A percentile compares a stretch with the other conserved stretches of the same genome.
These are phyloP conservation scores for Tenthredo scrophulariae DNA, from an alignment of 2,888 invertebrate species.

Conservation along the genomic window DNA sequence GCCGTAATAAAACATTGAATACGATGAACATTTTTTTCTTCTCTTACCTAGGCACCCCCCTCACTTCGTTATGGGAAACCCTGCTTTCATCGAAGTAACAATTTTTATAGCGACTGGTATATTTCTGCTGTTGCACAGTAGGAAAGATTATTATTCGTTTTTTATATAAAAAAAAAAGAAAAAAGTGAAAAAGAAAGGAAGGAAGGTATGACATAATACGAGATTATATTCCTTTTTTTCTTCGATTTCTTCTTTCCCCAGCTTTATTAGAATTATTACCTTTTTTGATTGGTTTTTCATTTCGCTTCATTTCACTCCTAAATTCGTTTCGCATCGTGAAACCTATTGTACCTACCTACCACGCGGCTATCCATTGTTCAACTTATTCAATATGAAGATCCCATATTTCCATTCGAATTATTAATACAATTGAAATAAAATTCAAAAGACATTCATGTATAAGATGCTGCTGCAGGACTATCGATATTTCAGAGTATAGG, in stretches of 20 bases:
- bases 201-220: too few relatives aligned
- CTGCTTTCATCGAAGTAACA: too few relatives aligned
- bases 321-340: conserved; percentile 32
- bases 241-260: neutral
- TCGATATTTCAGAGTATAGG: too few relatives aligned
- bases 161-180: too few relatives aligned
- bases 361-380: conserved; percentile 3
- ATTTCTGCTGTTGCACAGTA: too few relatives aligned
- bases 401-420: conserved; percentile 35
- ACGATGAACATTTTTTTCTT: too few relatives aligned
- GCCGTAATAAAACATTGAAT: too few relatives aligned
- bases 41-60: too few relatives aligned
- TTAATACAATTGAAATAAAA: conserved; percentile 37
- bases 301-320: conserved; percentile 36
- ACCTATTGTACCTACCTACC: conserved; percentile 30
- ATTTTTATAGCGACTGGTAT: too few relatives aligned
- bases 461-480: neutral
- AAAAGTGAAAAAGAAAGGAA: too few relatives aligned
- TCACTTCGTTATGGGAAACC: too few relatives aligned
- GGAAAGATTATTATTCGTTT: too few relatives aligned
- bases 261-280: neutral
- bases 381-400: conserved; percentile 9
- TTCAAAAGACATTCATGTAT: neutral
- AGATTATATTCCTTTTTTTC: neutral
- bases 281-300: conserved; percentile 32